Evolutionary conservation across 2,113 vertebrate species (phyloP).

Genomic region (Dasypus novemcinctus): DNA sequence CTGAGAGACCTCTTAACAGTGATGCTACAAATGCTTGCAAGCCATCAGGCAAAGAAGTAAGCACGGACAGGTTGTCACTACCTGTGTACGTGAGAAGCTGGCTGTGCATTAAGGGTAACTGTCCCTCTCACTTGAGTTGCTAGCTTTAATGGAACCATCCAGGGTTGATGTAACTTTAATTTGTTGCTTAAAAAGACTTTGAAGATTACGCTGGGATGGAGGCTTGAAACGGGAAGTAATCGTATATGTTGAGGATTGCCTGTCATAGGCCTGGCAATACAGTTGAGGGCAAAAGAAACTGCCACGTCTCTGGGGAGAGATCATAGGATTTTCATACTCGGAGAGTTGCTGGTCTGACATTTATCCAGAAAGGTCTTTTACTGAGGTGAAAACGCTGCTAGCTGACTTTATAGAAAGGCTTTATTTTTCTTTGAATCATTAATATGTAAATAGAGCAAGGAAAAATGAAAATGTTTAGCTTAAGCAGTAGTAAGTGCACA

Average conservation of each 20-base stretch:
- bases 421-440: background rate
- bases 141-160: background rate
- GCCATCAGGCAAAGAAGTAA: background rate
- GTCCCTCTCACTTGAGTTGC: background rate
- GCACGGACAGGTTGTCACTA: background rate
- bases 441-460: background rate
- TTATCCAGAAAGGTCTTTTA: background rate
- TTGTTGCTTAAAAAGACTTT: constrained; percentile 20
- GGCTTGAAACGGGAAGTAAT: background rate
- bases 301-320: background rate
- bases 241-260: background rate
- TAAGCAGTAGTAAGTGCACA: background rate
- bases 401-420: background rate
- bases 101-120: background rate
- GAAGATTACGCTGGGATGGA: background rate
- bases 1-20: constrained; percentile 23
- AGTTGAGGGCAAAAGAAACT: constrained; percentile 29
- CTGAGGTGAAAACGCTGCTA: background rate
- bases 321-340: background rate
- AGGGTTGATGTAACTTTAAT: constrained; percentile 23
- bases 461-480: background rate
- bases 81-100: background rate
- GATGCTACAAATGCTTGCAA: background rate
- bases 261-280: background rate
- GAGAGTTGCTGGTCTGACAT: background rate